Evolutionary conservation across 2,113 vertebrate species (phyloP).

Genomic region (Falco punctatus): DNA sequence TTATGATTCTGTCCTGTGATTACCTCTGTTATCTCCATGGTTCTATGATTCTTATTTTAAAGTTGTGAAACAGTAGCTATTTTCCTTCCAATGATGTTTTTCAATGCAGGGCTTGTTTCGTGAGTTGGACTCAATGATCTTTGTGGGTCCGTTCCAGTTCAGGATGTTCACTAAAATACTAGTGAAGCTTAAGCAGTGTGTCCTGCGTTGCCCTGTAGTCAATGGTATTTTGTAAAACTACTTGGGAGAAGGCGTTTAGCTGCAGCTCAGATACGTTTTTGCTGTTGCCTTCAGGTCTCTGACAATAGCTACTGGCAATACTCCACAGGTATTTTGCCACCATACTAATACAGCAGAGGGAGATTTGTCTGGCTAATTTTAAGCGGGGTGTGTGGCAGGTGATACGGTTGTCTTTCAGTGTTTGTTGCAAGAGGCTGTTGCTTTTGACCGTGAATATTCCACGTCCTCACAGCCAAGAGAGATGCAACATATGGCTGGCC

Average conservation of each 20-base stretch:
- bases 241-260: neutral
- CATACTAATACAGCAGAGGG: rapidly evolving
- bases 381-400: rapidly evolving
- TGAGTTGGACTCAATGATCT: neutral
- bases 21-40: too few relatives aligned
- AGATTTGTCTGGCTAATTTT: neutral
- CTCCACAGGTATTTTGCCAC: neutral
- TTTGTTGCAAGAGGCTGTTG: neutral
- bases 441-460: neutral
- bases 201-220: rapidly evolving
- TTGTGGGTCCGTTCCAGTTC: neutral
- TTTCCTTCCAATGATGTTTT: neutral
- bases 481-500: rapidly evolving
- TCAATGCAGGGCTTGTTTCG: rapidly evolving
- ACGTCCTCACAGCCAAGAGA: rapidly evolving
- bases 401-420: rapidly evolving
- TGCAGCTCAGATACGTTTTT: neutral
- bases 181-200: neutral
- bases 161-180: neutral
- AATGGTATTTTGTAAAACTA: rapidly evolving
- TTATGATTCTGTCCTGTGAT: too few relatives aligned
- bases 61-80: rapidly evolving
- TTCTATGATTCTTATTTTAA: neutral
- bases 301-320: neutral
- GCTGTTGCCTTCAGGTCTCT: neutral